Conservation (phyloP, 2,113 vertebrate species). For the Ornithorhynchus anatinus region DNA sequence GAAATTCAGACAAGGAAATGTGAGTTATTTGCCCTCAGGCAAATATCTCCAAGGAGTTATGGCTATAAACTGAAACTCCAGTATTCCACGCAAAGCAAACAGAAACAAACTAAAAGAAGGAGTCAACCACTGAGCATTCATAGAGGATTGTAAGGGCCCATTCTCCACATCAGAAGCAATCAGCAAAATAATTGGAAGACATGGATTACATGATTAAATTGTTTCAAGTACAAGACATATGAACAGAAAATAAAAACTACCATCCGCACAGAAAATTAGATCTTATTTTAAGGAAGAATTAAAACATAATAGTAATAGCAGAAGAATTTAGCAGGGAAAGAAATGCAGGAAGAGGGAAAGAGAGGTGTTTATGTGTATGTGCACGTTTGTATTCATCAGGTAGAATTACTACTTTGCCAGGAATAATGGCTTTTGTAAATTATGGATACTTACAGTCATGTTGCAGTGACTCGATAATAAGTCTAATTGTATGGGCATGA, state of each 20-base stretch:
- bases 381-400: constrained; percentile 48
- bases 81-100: constrained; percentile 12
- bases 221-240: not conserved
- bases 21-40: constrained; percentile 30
- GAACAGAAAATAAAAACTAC: constrained; percentile 27
- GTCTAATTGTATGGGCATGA: constrained; percentile 50
- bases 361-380: not conserved
- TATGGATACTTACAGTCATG: constrained; percentile 47
- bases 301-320: too few species aligned
- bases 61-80: constrained; percentile 31
- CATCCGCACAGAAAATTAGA: not conserved
- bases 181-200: constrained; percentile 32
- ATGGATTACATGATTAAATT: constrained; percentile 26
- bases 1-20: constrained; percentile 32
- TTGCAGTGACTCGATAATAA: constrained; percentile 61
- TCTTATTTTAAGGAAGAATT: not conserved
- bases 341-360: not conserved
- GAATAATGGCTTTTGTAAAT: constrained; percentile 59
- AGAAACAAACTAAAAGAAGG: constrained; percentile 22
- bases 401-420: constrained; percentile 23
- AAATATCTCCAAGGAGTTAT: constrained; percentile 1
- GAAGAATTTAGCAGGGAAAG: constrained; percentile 29
- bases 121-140: constrained; percentile 1
- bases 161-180: constrained; percentile 33
- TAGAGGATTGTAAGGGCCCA: constrained; percentile 35